Percentiles rank a stretch among this genome's conserved stretches.
Conservation (phyloP, 2,113 vertebrate genomes). For the Phalacrocorax carbo region DNA sequence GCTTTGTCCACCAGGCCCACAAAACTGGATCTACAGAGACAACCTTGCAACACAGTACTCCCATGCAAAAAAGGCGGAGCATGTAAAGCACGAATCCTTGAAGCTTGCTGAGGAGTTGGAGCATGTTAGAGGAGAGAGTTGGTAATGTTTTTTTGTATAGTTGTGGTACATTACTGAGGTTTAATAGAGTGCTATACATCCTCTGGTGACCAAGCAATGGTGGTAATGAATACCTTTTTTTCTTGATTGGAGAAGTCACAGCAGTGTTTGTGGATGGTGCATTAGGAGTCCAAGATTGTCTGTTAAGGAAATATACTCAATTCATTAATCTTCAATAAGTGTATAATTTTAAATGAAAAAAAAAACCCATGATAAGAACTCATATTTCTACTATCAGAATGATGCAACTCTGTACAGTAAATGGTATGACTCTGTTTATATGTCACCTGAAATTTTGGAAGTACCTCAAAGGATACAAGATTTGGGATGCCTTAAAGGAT, state of each 20-base stretch:
- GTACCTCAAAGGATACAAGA: neutral
- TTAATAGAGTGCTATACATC: neutral
- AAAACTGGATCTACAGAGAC: neutral
- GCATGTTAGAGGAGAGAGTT: neutral
- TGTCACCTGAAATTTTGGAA: neutral
- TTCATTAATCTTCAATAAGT: neutral
- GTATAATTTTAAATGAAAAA: neutral
- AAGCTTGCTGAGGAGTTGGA: neutral
- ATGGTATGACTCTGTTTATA: neutral
- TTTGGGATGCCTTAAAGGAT: neutral
- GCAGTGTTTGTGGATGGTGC: neutral
- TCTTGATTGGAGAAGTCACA: conserved; percentile 64
- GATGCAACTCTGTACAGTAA: neutral
- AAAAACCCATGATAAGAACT: neutral
- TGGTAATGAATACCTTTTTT: conserved; percentile 68
- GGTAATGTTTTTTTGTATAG: neutral
- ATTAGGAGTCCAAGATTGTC: conserved; percentile 31
- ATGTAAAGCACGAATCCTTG: neutral
- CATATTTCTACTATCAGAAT: neutral
- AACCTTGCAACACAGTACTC: neutral
- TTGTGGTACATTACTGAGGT: neutral
- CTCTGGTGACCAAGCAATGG: neutral
- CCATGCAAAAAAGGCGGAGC: neutral
- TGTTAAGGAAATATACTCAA: conserved; percentile 9
- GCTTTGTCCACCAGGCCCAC: neutral